These are phyloP conservation scores for Lophius piscatorius DNA, from an alignment of 2,113 vertebrate genomes.

Conservation along the genomic window DNA sequence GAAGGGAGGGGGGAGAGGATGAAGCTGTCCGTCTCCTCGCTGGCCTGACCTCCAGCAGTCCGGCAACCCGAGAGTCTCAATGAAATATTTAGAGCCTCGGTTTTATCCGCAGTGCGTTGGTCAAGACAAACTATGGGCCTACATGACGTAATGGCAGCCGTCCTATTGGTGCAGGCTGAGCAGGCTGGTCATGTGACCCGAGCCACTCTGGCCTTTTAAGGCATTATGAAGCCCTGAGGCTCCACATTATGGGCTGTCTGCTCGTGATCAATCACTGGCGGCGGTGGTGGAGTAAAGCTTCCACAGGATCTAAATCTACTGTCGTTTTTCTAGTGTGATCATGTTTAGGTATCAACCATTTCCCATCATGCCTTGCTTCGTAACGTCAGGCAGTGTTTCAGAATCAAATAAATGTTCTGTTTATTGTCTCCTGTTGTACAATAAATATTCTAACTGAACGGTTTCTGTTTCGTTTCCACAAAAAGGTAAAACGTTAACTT, in stretches of 20 bases:
- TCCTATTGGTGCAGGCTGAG: slow-evolving; percentile 56
- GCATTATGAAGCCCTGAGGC: slow-evolving; percentile 62
- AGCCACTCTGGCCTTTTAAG: slow-evolving; percentile 68
- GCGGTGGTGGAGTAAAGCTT: slow-evolving; percentile 39
- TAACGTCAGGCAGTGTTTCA: too few relatives aligned
- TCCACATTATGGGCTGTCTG: slow-evolving; percentile 62
- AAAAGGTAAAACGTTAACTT: too few relatives aligned
- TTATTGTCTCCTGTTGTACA: too few relatives aligned
- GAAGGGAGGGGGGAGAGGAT: slow-evolving; percentile 13
- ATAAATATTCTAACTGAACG: too few relatives aligned
- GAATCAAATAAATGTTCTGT: too few relatives aligned
- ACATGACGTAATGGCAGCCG: slow-evolving; percentile 76
- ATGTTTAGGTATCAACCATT: too few relatives aligned
- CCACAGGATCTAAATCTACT: slow-evolving; percentile 18
- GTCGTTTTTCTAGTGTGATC: too few relatives aligned
- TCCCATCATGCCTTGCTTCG: too few relatives aligned
- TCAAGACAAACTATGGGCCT: slow-evolving; percentile 68
- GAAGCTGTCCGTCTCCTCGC: slow-evolving; percentile 43
- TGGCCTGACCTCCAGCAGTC: slow-evolving; percentile 76
- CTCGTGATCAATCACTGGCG: slow-evolving; percentile 56
- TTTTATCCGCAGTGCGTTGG: slow-evolving; percentile 83
- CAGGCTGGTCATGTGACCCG: slow-evolving; percentile 67
- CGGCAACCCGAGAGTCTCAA: slow-evolving; percentile 80
- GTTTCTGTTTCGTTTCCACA: too few relatives aligned
- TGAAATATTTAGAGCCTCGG: slow-evolving; percentile 82